Evolutionary conservation across 2,797 vertebrate species (phyloP).

Genomic region (Cercopithecus petaurista): DNA sequence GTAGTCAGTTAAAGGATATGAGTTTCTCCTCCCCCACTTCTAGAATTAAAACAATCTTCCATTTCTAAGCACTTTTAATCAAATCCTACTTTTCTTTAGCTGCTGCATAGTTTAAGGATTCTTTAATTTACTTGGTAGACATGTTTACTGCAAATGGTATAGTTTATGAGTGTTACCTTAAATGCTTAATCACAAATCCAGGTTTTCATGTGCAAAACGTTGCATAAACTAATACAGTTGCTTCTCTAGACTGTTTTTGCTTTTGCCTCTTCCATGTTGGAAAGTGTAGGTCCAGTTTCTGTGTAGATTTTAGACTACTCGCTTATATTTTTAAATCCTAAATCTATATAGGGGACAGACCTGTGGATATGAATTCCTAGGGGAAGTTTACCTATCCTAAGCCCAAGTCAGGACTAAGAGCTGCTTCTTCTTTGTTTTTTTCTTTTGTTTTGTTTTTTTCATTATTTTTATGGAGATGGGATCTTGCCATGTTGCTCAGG

Average conservation of each 20-base stretch:
- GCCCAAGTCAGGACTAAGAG: not conserved
- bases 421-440: not conserved
- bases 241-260: not conserved
- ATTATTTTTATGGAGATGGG: not conserved
- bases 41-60: slow-evolving; percentile 86
- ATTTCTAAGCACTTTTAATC: slow-evolving; percentile 87
- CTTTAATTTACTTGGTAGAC: slow-evolving; percentile 92
- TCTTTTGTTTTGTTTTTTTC: not conserved
- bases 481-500: not conserved
- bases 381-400: not conserved
- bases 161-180: slow-evolving; percentile 91
- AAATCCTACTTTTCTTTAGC: slow-evolving; percentile 91
- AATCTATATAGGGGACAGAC: not conserved
- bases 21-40: slow-evolving; percentile 72
- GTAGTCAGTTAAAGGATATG: slow-evolving; percentile 82
- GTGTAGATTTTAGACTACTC: not conserved
- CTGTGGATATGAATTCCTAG: not conserved
- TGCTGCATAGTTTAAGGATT: slow-evolving; percentile 90
- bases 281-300: not conserved
- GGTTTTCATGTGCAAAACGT: slow-evolving; percentile 90
- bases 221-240: slow-evolving; percentile 90
- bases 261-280: not conserved
- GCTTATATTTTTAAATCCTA: not conserved
- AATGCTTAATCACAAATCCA: slow-evolving; percentile 89
- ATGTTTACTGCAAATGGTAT: slow-evolving; percentile 93